phyloP scores from a whole-genome alignment of 2,113 vertebrate genomes.

The Elaphurus davidianus region DNA sequence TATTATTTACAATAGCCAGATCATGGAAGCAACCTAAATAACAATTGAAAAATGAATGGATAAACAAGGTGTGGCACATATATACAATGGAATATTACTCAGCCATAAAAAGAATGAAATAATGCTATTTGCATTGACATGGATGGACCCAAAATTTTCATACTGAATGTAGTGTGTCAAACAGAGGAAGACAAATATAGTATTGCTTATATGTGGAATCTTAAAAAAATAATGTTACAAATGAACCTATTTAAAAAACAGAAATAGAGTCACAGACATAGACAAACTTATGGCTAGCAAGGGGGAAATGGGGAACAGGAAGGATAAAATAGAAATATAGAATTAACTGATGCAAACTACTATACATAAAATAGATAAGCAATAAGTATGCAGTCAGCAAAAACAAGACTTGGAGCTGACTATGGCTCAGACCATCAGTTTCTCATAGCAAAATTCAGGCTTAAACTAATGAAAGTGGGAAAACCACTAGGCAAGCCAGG shows the following conservation, averaged over 20 bases:
- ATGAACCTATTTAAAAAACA: not conserved
- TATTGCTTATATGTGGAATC: not conserved
- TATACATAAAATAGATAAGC: not conserved
- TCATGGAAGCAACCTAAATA: not conserved
- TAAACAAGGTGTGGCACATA: not conserved
- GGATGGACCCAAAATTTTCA: not conserved
- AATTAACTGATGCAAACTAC: not conserved
- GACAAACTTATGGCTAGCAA: not conserved
- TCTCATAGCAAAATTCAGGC: not conserved
- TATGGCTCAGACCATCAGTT: not conserved
- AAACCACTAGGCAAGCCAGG: not conserved
- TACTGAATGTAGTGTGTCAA: not conserved
- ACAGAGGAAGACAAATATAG: not conserved
- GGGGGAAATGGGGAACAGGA: not conserved
- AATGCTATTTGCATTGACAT: not conserved
- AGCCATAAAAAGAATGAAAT: not conserved
- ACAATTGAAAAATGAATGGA: not conserved
- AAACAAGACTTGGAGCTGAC: not conserved
- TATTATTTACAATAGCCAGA: not conserved
- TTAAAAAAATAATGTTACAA: not conserved
- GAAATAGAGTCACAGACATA: not conserved
- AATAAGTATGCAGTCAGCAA: not conserved
- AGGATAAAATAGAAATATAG: not conserved
- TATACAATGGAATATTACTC: not conserved
- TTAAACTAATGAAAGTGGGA: not conserved